These are phyloP conservation scores for Halcyon malimbica DNA, from an alignment of 2,113 vertebrate genomes.

Conservation along the genomic window DNA sequence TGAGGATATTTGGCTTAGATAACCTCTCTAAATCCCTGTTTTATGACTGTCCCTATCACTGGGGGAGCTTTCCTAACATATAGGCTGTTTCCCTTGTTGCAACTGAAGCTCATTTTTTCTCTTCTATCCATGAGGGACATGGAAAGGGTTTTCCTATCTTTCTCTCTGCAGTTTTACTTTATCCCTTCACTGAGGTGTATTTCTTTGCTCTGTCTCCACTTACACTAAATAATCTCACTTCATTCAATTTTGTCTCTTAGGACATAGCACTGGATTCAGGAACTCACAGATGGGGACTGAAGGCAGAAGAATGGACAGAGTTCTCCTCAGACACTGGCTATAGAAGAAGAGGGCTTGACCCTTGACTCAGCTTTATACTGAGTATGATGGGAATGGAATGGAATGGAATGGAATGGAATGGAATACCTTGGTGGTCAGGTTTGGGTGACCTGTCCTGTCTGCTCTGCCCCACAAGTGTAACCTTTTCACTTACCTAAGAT, in stretches of 20 bases:
- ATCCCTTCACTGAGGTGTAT: neutral
- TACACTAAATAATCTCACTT: neutral
- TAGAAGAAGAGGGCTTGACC: neutral
- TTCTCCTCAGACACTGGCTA: too few relatives aligned
- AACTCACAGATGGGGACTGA: neutral
- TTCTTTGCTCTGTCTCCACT: neutral
- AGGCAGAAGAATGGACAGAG: neutral
- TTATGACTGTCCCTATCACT: rapidly evolving
- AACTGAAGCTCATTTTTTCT: neutral
- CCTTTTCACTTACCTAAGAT: neutral
- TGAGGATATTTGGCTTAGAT: neutral
- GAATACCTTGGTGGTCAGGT: neutral
- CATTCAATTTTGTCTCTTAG: neutral
- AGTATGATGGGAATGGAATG: too few relatives aligned
- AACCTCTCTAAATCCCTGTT: neutral
- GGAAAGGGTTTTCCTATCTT: neutral
- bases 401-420: too few relatives aligned
- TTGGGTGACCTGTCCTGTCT: neutral
- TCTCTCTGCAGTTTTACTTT: neutral
- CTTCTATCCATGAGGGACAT: neutral
- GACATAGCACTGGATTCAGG: neutral
- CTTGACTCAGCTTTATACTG: neutral
- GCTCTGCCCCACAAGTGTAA: neutral
- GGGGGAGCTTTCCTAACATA: neutral
- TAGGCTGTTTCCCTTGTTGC: neutral